Base-by-base conservation (phyloP, 2,888 invertebrate genomes). In the Drosophila meridionalis region DNA sequence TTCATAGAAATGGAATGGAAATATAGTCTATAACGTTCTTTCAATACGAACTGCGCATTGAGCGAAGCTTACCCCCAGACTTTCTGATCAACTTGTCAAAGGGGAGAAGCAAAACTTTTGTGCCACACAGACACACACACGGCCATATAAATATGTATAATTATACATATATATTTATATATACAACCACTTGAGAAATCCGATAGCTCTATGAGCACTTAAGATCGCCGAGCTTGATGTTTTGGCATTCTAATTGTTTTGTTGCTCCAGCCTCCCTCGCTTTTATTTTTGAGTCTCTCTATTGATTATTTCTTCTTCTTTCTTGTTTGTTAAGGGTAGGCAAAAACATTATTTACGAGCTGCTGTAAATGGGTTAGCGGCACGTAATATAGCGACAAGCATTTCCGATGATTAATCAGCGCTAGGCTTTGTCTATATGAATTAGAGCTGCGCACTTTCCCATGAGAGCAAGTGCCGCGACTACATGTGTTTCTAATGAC, bases 321-420 rank as follows among this genome's bases (percentile, higher is more conserved):
- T 9, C 55, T 9, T 45, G 42, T 20, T 68, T 68, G 67, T 47
- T 65, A 63, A 48, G 81, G 82, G 69, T 69, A 73, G 76, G 62
- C 68, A 67, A 53, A 71, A 52, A 38, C 42, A 62, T 76, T 83
- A 76, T 87, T 87, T 87, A 87, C 75, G 87, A 89, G 72, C 87
- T 89, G 87, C 78, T 73, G 75, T 67, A 85, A 89, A 87, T 87
- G 87, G 89, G 83, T 89, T 87, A 82, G 78, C 77, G 76, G 73
- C 89, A 88, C 84, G 72, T 87, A 83, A 85, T 84, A 81, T 75
- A 80, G 82, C 87, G 89, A 89, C 87, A 87, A 72, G 73, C 76
- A 75, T 76, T 89, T 89, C 89, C 87, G 83, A 73, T 76, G 75
- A 80, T 82, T 80, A 87, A 83, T 87, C 86, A 77, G 59, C 26